A percentile compares a stretch with the other conserved stretches of the same genome.
phyloP scores from a whole-genome alignment of 2,888 invertebrate genomes.

The Tolmerus cingulatus region DNA sequence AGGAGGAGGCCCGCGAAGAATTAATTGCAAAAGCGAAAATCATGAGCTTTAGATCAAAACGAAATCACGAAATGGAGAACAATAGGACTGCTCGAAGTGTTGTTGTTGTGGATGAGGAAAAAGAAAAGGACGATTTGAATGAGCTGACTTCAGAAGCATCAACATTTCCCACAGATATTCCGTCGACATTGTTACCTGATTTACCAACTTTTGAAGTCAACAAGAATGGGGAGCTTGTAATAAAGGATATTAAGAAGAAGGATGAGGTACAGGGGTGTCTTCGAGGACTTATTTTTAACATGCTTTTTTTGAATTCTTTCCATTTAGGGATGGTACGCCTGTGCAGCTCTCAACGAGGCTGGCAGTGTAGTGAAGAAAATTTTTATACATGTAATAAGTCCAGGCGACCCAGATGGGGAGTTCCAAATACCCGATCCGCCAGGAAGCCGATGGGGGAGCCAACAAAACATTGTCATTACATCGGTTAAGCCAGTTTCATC shows the following conservation, averaged over 20 bases:
- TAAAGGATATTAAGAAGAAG: constrained; percentile 51
- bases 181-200: constrained; percentile 48
- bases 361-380: constrained; percentile 54
- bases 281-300: neutral
- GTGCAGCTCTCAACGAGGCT: constrained; percentile 54
- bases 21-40: constrained; percentile 53
- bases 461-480: constrained; percentile 53
- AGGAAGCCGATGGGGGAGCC: constrained; percentile 52
- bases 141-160: neutral
- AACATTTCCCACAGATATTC: constrained; percentile 38
- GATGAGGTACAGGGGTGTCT: constrained; percentile 50
- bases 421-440: constrained; percentile 51
- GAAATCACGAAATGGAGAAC: constrained; percentile 41
- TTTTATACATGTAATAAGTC: constrained; percentile 51
- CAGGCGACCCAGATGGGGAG: constrained; percentile 48
- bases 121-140: constrained; percentile 46
- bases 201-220: constrained; percentile 51
- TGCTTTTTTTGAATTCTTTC: neutral
- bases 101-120: constrained; percentile 49
- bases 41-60: constrained; percentile 53
- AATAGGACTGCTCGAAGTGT: constrained; percentile 49
- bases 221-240: constrained; percentile 52
- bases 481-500: constrained; percentile 52
- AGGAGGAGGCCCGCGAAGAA: constrained; percentile 61
- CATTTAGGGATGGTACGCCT: constrained; percentile 54